These are phyloP conservation scores for Rhingia campestris DNA, from an alignment of 2,888 invertebrate genomes.

Conservation along the genomic window DNA sequence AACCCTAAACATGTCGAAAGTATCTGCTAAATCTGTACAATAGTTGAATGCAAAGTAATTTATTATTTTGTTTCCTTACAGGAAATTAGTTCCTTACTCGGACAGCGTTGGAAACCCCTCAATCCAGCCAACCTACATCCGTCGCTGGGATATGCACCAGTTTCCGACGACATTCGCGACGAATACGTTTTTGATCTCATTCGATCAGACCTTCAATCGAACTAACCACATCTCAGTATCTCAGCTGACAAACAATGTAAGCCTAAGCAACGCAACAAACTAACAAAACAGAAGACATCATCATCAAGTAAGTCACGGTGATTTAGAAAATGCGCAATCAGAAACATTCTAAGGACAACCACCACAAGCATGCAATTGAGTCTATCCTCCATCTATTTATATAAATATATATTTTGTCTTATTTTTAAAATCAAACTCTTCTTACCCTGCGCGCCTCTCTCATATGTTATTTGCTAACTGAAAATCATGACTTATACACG, in stretches of 20 bases:
- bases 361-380: conserved; percentile 28
- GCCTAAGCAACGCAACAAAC: conserved; percentile 51
- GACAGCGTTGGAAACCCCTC: conserved; percentile 80
- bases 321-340: conserved; percentile 21
- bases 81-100: conserved; percentile 81
- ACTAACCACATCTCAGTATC: conserved; percentile 59
- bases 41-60: background rate
- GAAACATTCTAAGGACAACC: conserved; percentile 32
- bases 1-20: no score
- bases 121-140: conserved; percentile 79
- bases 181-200: conserved; percentile 81
- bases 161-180: conserved; percentile 81
- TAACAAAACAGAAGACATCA: conserved; percentile 59
- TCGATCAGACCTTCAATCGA: conserved; percentile 79
- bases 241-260: conserved; percentile 7
- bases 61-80: conserved; percentile 54
- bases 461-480: conserved; percentile 49
- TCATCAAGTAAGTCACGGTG: conserved; percentile 61
- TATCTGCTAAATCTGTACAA: no score
- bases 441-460: conserved; percentile 47
- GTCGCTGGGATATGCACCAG: conserved; percentile 79
- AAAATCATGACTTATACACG: conserved; percentile 62
- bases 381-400: conserved; percentile 36
- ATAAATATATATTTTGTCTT: background rate
- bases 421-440: conserved; percentile 43